Conservation (phyloP, 2,113 vertebrate species). For the Apus apus region DNA sequence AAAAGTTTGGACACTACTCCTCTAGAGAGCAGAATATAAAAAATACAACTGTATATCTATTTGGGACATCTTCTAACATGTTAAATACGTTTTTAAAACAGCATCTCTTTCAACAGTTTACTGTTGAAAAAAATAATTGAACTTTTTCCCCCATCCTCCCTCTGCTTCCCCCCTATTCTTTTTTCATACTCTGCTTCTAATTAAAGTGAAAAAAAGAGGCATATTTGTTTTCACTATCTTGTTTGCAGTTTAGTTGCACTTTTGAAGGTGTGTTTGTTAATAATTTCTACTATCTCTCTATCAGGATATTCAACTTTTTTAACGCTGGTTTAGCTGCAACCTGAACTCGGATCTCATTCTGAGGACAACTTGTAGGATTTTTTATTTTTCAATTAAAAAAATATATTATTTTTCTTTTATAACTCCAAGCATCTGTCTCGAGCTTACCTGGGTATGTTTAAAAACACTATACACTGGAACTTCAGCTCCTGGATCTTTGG, state of each 20-base stretch:
- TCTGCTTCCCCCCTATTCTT: no score
- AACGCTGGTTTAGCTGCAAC: neutral
- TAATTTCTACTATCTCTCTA: neutral
- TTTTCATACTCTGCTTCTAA: neutral
- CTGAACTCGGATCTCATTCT: neutral
- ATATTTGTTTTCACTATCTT: neutral
- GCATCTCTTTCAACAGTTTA: neutral
- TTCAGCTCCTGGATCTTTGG: slow-evolving; percentile 88
- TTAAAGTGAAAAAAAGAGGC: neutral
- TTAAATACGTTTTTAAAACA: neutral
- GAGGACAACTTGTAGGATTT: neutral
- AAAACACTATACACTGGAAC: slow-evolving; percentile 90
- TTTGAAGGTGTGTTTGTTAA: neutral
- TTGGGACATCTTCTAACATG: neutral
- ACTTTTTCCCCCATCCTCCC: neutral
- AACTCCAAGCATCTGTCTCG: neutral
- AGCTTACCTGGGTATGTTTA: slow-evolving; percentile 87
- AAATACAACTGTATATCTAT: neutral
- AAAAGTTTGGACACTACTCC: neutral
- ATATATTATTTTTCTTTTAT: neutral
- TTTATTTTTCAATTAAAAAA: no score
- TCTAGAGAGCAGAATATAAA: neutral
- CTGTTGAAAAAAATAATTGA: neutral
- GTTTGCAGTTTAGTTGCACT: neutral
- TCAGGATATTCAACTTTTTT: neutral